Base-by-base conservation (phyloP, 2,888 invertebrate species). In the Hirudinaria manillensis region DNA sequence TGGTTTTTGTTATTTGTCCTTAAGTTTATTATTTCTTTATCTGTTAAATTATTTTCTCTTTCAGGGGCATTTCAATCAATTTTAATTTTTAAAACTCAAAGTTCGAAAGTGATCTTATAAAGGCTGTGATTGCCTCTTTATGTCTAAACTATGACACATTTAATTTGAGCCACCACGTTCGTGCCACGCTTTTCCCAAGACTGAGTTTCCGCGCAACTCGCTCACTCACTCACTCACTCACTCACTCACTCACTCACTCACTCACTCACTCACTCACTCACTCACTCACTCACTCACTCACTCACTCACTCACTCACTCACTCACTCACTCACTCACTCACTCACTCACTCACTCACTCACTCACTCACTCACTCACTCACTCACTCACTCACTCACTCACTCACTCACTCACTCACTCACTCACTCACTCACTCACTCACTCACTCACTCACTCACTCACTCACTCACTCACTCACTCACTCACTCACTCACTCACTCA, bases 221-320 rank as follows among this genome's bases (percentile, higher is more conserved):
- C 45, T 45, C 45, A 45, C 4, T 61, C 61, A 7, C 61, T 16
- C 74, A 74, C 74, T 67, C 74, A 74, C 74, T 67, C 74, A 74
- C 68, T 67, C 74, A 68, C 74, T 67, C 74, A 74, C 74, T 67
- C 74, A 68, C 74, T 67, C 74, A 74, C 74, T 67, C 74, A 68
- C 74, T 74, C 74, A 66, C 74, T 74, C 74, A 66, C 68, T 74
- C 74, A 66, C 74, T 68, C 74, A 29, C 74, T 68, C 74, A 66
- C 74, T 74, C 74, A 74, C 74, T 74, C 74, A 74, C 74, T 74
- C 74, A 74, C 74, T 74, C 74, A 74, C 74, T 68, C 74, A 74
- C 74, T 74, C 74, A 74, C 74, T 74, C 74, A 74, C 74, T 74
- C 74, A 74, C 74, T 74, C 74, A 74, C 74, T 74, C 74, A 74